phyloP scores from a whole-genome alignment of 2,113 vertebrate species.

The Geococcyx californianus region DNA sequence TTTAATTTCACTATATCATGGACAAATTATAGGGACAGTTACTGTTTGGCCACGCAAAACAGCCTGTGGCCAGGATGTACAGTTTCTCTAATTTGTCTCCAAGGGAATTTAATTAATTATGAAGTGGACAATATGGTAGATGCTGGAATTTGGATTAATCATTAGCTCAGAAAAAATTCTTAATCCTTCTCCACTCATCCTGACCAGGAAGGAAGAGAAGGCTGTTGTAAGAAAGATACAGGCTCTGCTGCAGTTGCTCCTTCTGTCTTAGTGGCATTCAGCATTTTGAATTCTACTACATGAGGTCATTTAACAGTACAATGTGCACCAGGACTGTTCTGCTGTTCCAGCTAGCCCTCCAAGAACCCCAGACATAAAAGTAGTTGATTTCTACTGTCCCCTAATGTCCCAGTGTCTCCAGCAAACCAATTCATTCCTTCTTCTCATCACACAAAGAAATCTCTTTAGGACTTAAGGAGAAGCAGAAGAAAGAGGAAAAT shows the following conservation, averaged over 20 bases:
- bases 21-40: constrained; percentile 17
- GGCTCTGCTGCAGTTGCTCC: not conserved
- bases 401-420: not conserved
- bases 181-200: not conserved
- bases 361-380: not conserved
- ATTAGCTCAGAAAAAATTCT: constrained; percentile 18
- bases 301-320: not conserved
- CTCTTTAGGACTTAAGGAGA: not conserved
- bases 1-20: constrained; percentile 60
- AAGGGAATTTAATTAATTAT: constrained; percentile 45
- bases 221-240: not conserved
- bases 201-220: not conserved
- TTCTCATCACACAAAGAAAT: not conserved
- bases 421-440: not conserved
- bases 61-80: not conserved
- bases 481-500: not conserved
- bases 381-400: not conserved
- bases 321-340: not conserved
- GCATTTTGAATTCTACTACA: not conserved
- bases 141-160: not conserved
- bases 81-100: constrained; percentile 39
- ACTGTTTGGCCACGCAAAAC: not conserved
- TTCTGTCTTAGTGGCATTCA: not conserved
- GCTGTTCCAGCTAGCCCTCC: not conserved
- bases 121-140: constrained; percentile 14